A percentile compares a stretch with the other conserved stretches of the same genome.
Conservation (phyloP, 2,888 invertebrate species). For the Caenorhabditis sp. region DNA sequence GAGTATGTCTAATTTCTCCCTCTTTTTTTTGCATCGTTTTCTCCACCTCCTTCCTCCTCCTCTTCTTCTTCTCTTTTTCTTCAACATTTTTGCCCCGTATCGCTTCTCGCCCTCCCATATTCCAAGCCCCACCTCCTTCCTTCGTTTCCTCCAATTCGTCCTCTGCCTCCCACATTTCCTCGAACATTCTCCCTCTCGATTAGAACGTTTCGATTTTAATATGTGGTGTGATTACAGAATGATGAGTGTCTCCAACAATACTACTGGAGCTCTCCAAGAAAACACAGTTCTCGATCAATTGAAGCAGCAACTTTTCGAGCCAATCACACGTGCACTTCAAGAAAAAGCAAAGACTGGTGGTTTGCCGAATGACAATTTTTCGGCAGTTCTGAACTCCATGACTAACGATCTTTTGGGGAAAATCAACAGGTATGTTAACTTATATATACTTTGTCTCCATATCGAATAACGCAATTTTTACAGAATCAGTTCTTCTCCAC, state of each 20-base stretch:
- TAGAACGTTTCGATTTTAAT: neutral
- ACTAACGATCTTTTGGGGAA: neutral
- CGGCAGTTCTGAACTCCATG: neutral
- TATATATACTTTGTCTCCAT: no score
- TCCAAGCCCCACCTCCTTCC: slow-evolving; percentile 3
- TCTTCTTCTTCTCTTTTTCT: neutral
- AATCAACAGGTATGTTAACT: neutral
- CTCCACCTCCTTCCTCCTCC: neutral
- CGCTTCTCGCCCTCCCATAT: neutral
- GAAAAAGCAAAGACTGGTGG: neutral
- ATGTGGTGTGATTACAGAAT: neutral
- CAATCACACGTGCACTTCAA: neutral
- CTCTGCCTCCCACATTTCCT: neutral
- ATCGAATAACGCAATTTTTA: no score
- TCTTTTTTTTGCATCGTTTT: neutral
- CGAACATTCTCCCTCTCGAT: neutral
- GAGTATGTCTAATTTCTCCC: neutral
- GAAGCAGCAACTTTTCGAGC: neutral
- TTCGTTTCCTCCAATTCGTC: neutral
- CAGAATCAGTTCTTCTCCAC: neutral
- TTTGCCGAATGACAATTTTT: neutral
- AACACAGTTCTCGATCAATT: neutral
- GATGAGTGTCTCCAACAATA: neutral
- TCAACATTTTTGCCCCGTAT: slow-evolving; percentile 1
- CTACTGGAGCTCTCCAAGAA: neutral